A percentile compares a stretch with the other conserved stretches of the same genome.
Evolutionary conservation across 1,140 invertebrate species (phyloP).

Genomic region (Globodera rostochiensis): DNA sequence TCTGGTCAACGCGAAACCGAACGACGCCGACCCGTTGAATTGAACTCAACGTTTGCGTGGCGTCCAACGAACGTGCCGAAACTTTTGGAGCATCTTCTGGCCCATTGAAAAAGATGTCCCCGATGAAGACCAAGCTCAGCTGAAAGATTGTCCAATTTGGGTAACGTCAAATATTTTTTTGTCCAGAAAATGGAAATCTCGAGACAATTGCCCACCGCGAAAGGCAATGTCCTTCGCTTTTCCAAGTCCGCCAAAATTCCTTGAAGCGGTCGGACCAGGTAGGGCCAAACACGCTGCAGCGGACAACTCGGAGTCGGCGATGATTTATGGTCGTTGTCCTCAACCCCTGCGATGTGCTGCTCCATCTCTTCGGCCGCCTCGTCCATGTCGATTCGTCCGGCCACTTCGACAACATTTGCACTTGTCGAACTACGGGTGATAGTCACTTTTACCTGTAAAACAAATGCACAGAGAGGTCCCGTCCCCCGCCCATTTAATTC

Average conservation of each 20-base stretch:
- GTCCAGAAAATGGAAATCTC: neutral
- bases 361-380: constrained; percentile 48
- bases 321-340: constrained; percentile 2
- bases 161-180: neutral
- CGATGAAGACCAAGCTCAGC: constrained; percentile 51
- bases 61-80: constrained; percentile 48
- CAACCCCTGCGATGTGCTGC: constrained; percentile 30
- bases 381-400: constrained; percentile 51
- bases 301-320: constrained; percentile 25
- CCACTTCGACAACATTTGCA: constrained; percentile 43
- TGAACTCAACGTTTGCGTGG: constrained; percentile 48
- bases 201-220: constrained; percentile 27
- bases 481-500: neutral
- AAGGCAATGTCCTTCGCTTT: constrained; percentile 41
- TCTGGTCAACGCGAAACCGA: constrained; percentile 42
- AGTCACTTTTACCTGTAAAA: constrained; percentile 48
- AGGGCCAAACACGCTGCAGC: constrained; percentile 49
- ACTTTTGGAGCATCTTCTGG: constrained; percentile 36
- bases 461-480: neutral
- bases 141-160: constrained; percentile 21
- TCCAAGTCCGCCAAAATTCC: constrained; percentile 35
- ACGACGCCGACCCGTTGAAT: constrained; percentile 45
- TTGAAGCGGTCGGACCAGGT: constrained; percentile 35
- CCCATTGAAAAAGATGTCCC: constrained; percentile 44
- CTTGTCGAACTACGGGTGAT: constrained; percentile 25